These are phyloP conservation scores for Drosophila paranaensis DNA, from an alignment of 2,888 invertebrate genomes.

Conservation along the genomic window DNA sequence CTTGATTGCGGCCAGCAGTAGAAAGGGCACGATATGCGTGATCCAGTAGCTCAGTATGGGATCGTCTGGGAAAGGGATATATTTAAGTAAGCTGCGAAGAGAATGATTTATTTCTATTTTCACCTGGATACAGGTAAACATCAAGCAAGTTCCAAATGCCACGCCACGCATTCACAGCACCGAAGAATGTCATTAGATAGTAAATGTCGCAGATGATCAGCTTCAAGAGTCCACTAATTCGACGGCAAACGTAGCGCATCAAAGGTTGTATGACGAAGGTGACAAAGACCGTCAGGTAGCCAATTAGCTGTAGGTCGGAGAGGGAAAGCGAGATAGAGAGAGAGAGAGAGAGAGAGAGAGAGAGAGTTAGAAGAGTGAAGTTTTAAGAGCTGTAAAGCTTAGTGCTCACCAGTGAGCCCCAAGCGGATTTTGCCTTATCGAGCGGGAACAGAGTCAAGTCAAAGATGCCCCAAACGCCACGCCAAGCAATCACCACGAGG, in stretches of 20 bases:
- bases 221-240: constrained; percentile 88
- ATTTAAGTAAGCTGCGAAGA: neutral
- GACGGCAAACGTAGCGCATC: constrained; percentile 89
- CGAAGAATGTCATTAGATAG: constrained; percentile 90
- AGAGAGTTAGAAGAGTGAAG: neutral
- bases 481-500: constrained; percentile 94
- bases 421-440: constrained; percentile 88
- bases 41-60: constrained; percentile 92
- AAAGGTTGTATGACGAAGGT: constrained; percentile 91
- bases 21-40: constrained; percentile 90
- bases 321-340: too few species aligned
- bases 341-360: neutral
- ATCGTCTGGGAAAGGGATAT: constrained; percentile 86
- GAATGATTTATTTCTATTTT: constrained; percentile 17
- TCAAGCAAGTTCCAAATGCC: constrained; percentile 94
- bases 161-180: constrained; percentile 95
- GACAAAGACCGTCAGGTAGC: constrained; percentile 90
- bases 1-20: constrained; percentile 91
- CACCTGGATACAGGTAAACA: constrained; percentile 91
- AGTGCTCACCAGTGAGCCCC: constrained; percentile 91
- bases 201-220: constrained; percentile 91
- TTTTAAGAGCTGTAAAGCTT: neutral
- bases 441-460: constrained; percentile 92
- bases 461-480: constrained; percentile 93
- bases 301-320: constrained; percentile 85